Percentiles rank a stretch among this genome's conserved stretches.
Evolutionary conservation across 2,888 invertebrate species (phyloP).

Genomic region (Aphodius granarius): DNA sequence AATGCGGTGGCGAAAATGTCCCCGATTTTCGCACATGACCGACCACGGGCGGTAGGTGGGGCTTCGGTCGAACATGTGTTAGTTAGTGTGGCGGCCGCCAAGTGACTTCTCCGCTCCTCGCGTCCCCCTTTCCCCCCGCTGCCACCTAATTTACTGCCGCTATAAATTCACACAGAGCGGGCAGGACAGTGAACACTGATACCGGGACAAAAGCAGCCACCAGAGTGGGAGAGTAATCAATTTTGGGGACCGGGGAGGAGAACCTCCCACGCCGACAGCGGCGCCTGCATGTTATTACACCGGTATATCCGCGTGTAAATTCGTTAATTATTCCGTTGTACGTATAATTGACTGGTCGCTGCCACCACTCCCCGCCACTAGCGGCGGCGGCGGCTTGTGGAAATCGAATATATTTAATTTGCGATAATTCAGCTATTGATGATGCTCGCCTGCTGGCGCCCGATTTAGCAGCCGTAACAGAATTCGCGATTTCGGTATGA

Average conservation of each 20-base stretch:
- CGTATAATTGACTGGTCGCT: conserved; percentile 34
- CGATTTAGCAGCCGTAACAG: not conserved
- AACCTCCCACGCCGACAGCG: not conserved
- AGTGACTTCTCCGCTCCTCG: conserved; percentile 18
- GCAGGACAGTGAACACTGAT: conserved; percentile 44
- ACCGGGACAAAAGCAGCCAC: conserved; percentile 41
- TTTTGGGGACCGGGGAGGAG: conserved; percentile 32
- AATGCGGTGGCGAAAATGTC: conserved; percentile 1
- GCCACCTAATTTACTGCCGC: conserved; percentile 40
- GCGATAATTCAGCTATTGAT: not conserved
- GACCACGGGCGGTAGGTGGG: conserved; percentile 1
- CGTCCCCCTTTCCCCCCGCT: conserved; percentile 33
- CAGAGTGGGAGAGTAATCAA: conserved; percentile 41
- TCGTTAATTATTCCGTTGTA: conserved; percentile 43
- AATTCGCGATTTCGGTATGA: not conserved
- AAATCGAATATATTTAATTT: not conserved
- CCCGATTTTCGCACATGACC: conserved; percentile 1
- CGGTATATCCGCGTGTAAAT: conserved; percentile 45
- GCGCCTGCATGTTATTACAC: conserved; percentile 46
- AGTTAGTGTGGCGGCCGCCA: conserved; percentile 4
- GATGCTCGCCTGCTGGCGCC: not conserved
- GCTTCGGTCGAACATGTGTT: conserved; percentile 11
- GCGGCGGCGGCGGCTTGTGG: not conserved
- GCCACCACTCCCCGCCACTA: not conserved
- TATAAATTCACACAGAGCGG: conserved; percentile 36